phyloP scores from a whole-genome alignment of 2,888 invertebrate genomes.

The Nephrocerus scutellatus region DNA sequence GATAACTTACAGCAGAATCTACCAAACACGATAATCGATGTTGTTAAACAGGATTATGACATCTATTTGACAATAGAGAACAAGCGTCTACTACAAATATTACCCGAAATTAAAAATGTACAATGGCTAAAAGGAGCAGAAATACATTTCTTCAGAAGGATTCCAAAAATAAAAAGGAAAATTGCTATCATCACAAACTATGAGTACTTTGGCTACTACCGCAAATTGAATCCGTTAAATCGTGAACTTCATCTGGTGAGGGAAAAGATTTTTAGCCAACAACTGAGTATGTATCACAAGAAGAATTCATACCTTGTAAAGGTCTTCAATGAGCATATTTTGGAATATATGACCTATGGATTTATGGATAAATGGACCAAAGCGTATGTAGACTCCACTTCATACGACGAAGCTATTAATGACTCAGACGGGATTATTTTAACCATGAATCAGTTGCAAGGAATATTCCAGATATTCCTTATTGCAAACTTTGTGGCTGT shows the following conservation, averaged over 20 bases:
- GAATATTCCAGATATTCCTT: conserved; percentile 17
- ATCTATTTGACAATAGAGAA: conserved; percentile 27
- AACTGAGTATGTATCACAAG: conserved; percentile 31
- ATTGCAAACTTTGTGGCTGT: no score
- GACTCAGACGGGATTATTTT: no score
- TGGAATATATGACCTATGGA: conserved; percentile 26
- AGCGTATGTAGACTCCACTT: conserved; percentile 26
- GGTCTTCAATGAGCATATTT: conserved; percentile 27
- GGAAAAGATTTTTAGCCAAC: conserved; percentile 33
- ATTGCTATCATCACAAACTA: conserved; percentile 32
- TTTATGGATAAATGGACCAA: conserved; percentile 30
- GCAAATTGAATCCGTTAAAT: conserved; percentile 25
- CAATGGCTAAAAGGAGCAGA: not conserved
- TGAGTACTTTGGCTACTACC: conserved; percentile 35
- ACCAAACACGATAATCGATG: conserved; percentile 31
- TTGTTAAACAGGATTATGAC: conserved; percentile 26
- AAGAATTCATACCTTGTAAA: conserved; percentile 30
- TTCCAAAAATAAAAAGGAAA: no score
- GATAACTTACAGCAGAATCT: conserved; percentile 31
- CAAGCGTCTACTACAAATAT: conserved; percentile 23
- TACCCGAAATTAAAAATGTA: conserved; percentile 27
- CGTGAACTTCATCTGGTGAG: conserved; percentile 30
- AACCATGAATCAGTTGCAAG: conserved; percentile 12
- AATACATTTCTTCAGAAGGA: not conserved
- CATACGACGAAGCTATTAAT: no score